Conservation (phyloP, 2,113 vertebrate species). For the Tragelaphus imberbis region DNA sequence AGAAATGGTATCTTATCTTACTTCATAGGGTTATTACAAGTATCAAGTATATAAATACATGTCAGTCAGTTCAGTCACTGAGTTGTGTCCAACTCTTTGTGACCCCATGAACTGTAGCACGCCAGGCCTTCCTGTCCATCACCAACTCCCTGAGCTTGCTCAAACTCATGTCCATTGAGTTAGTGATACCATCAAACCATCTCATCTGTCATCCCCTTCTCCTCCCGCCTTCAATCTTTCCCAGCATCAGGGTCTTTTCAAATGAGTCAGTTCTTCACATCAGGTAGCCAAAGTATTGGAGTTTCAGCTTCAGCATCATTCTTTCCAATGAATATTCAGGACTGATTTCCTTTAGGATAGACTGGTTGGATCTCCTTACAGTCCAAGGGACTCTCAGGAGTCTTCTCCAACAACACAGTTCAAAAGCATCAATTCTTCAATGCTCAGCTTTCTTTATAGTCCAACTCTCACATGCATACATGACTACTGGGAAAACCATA, state of each 20-base stretch:
- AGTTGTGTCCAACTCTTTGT: background rate
- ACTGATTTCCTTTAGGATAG: background rate
- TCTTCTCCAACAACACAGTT: background rate
- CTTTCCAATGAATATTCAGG: background rate
- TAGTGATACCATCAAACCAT: background rate
- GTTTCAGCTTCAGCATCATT: background rate
- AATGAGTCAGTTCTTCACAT: background rate
- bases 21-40: background rate
- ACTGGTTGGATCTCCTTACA: background rate
- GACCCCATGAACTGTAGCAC: background rate
- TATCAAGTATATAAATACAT: background rate
- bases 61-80: background rate
- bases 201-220: background rate
- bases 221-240: background rate
- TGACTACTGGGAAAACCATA: background rate
- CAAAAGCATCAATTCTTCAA: background rate
- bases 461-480: background rate
- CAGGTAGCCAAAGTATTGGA: background rate
- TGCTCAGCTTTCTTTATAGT: background rate
- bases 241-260: background rate
- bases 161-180: background rate
- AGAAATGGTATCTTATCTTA: background rate
- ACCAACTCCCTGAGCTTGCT: background rate
- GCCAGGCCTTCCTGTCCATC: background rate
- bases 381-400: background rate